Percentiles rank a stretch among this genome's conserved stretches.
These are phyloP conservation scores for Pseudochaenichthys georgianus DNA, from an alignment of 2,797 vertebrate genomes.

Conservation along the genomic window DNA sequence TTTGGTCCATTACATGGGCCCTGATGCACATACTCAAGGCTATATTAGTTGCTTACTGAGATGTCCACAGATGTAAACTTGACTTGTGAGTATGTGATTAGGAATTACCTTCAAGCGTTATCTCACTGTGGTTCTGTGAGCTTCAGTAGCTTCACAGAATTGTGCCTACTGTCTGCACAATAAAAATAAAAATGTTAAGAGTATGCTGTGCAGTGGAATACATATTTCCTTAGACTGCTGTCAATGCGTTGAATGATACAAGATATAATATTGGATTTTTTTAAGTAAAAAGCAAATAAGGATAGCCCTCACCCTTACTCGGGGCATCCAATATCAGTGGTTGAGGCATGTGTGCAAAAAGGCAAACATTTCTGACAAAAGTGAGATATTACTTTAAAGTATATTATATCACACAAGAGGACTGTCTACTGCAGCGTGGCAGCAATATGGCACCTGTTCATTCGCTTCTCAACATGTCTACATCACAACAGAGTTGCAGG, in stretches of 20 bases:
- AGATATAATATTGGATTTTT: slow-evolving; percentile 27
- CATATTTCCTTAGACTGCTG: slow-evolving; percentile 6
- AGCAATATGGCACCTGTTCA: slow-evolving; percentile 9
- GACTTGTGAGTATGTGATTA: slow-evolving; percentile 28
- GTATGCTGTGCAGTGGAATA: not conserved
- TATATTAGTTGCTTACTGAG: slow-evolving; percentile 46
- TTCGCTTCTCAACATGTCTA: not conserved
- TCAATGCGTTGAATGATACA: slow-evolving; percentile 17
- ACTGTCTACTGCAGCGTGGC: slow-evolving; percentile 2
- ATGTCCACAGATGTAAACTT: slow-evolving; percentile 31
- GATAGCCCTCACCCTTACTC: slow-evolving; percentile 12
- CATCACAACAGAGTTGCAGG: not conserved
- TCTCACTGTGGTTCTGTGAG: slow-evolving; percentile 20
- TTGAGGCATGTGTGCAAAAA: slow-evolving; percentile 15
- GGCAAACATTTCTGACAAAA: slow-evolving; percentile 19
- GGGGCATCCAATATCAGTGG: slow-evolving; percentile 13
- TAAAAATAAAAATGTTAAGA: slow-evolving; percentile 31
- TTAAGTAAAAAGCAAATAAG: slow-evolving; percentile 26
- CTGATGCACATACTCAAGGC: slow-evolving; percentile 22
- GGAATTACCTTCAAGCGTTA: slow-evolving; percentile 10
- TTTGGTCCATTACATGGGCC: slow-evolving; percentile 32
- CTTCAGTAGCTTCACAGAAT: slow-evolving; percentile 3
- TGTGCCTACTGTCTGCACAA: not conserved
- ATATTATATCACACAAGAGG: slow-evolving; percentile 5
- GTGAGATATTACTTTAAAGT: slow-evolving; percentile 25